phyloP scores from a whole-genome alignment of 2,797 vertebrate genomes.

The Intellagama lesueurii region DNA sequence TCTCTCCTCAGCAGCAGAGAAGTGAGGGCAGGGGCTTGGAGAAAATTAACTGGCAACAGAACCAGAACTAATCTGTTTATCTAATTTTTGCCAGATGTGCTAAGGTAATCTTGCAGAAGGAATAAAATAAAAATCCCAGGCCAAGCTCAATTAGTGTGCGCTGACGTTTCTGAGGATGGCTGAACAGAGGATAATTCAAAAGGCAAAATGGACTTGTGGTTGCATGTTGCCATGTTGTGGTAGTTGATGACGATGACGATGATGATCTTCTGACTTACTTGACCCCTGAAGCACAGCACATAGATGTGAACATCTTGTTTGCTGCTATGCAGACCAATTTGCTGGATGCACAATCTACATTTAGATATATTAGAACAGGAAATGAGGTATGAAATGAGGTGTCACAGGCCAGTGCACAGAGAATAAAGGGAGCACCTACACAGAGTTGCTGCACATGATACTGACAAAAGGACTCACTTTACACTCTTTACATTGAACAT shows the following conservation, averaged over 20 bases:
- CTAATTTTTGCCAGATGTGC: constrained; percentile 72
- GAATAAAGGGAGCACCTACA: constrained; percentile 27
- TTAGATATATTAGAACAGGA: constrained; percentile 49
- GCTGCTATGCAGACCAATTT: constrained; percentile 33
- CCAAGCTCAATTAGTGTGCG: constrained; percentile 41
- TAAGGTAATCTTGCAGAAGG: constrained; percentile 67
- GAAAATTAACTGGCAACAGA: constrained; percentile 66
- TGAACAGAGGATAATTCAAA: constrained; percentile 36
- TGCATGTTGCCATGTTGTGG: neutral
- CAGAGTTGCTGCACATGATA: constrained; percentile 16
- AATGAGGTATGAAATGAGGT: constrained; percentile 57
- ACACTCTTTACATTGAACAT: neutral
- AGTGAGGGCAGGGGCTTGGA: constrained; percentile 61
- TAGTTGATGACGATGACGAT: too few relatives aligned
- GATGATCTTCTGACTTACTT: constrained; percentile 14
- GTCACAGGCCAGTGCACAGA: constrained; percentile 31
- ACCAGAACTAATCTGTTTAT: constrained; percentile 66
- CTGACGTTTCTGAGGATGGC: constrained; percentile 23
- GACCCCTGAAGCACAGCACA: neutral
- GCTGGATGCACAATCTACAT: constrained; percentile 31
- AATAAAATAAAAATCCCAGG: constrained; percentile 62
- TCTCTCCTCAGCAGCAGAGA: constrained; percentile 57
- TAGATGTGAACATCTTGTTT: constrained; percentile 24
- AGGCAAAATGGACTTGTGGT: constrained; percentile 21
- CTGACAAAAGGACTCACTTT: constrained; percentile 41